Evolutionary conservation across 2,113 vertebrate genomes (phyloP).

Genomic region (Actinemys pallida): DNA sequence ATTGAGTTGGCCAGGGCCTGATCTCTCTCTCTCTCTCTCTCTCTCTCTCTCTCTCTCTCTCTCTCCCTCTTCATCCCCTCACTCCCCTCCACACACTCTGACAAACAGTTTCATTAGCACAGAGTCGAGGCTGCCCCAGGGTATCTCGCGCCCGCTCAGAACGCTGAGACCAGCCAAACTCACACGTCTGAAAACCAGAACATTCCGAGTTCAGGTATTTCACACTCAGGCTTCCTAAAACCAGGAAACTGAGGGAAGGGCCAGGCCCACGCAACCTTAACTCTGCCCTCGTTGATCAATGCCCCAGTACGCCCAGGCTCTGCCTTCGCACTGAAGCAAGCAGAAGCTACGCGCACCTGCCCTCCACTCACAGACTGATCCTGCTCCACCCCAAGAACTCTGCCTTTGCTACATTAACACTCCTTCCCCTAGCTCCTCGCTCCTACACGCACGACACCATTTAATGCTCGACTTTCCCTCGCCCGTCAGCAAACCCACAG

Average conservation of each 20-base stretch:
- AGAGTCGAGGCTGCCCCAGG: background rate
- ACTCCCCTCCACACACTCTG: no score
- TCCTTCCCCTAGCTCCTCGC: no score
- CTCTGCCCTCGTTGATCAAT: background rate
- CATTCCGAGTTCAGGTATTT: background rate
- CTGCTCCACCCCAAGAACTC: no score
- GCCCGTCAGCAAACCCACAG: background rate
- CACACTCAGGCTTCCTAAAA: background rate
- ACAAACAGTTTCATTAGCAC: background rate
- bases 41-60: no score
- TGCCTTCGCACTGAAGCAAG: no score
- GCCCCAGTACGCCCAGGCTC: background rate
- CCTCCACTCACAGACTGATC: background rate
- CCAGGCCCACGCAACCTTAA: no score
- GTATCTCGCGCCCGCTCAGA: background rate
- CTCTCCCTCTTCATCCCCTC: no score
- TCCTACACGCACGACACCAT: no score
- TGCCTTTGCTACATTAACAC: no score
- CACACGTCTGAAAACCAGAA: background rate
- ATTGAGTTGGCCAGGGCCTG: no score
- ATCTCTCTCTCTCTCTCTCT: no score
- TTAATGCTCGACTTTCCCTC: no score
- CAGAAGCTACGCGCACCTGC: background rate
- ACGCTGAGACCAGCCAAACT: background rate
- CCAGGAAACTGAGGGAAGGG: background rate